phyloP scores from a whole-genome alignment of 2,888 invertebrate genomes.

The Drosophila vallismaia region DNA sequence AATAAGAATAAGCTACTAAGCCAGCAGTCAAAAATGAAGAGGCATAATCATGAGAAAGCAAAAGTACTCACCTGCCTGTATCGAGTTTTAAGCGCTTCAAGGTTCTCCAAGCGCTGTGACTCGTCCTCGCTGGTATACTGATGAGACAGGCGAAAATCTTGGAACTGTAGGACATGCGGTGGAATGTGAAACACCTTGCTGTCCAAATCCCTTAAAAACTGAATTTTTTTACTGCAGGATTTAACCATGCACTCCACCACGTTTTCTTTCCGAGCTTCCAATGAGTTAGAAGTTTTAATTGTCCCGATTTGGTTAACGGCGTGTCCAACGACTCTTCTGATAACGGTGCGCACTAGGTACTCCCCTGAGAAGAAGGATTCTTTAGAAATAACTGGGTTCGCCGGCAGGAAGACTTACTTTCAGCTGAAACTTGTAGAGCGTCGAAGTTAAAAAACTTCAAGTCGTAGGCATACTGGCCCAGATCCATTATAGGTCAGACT shows the following conservation, averaged over 20 bases:
- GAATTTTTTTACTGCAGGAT: constrained; percentile 55
- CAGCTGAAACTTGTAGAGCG: constrained; percentile 52
- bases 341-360: constrained; percentile 51
- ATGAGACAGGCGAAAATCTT: constrained; percentile 70
- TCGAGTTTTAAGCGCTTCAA: constrained; percentile 60
- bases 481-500: constrained; percentile 48
- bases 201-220: constrained; percentile 62
- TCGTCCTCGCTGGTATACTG: constrained; percentile 64
- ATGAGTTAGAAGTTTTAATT: constrained; percentile 52
- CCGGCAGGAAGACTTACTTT: constrained; percentile 40
- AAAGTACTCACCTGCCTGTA: constrained; percentile 69
- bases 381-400: neutral
- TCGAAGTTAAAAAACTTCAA: constrained; percentile 61
- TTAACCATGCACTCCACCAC: constrained; percentile 62
- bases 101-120: constrained; percentile 42
- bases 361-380: constrained; percentile 50
- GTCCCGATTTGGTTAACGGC: constrained; percentile 57
- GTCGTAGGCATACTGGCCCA: constrained; percentile 43
- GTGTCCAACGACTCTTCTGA: constrained; percentile 51
- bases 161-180: constrained; percentile 71
- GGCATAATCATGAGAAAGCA: neutral
- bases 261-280: constrained; percentile 49
- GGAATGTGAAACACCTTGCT: constrained; percentile 75
- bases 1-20: too few relatives aligned
- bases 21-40: too few relatives aligned